These are phyloP conservation scores for Paguma larvata DNA, from an alignment of 2,797 vertebrate genomes.

Conservation along the genomic window DNA sequence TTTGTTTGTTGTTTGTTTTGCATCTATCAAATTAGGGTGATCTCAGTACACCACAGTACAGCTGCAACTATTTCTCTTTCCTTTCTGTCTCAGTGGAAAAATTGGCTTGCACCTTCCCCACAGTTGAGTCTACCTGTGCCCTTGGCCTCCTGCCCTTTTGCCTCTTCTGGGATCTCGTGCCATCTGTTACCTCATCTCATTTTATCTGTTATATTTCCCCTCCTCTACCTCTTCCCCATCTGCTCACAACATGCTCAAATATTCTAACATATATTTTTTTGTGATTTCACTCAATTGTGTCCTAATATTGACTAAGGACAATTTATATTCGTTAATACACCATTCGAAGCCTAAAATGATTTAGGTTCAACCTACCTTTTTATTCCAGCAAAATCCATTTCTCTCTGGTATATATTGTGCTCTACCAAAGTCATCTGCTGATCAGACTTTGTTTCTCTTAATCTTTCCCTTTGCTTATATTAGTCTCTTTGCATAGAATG, in stretches of 20 bases:
- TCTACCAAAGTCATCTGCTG: neutral
- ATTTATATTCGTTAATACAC: neutral
- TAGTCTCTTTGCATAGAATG: neutral
- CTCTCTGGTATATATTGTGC: neutral
- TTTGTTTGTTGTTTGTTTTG: neutral
- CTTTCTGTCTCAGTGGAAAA: constrained; percentile 22
- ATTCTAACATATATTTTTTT: neutral
- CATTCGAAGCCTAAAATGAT: neutral
- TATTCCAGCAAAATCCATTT: neutral
- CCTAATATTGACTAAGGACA: neutral
- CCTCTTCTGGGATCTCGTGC: neutral
- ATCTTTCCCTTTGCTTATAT: neutral
- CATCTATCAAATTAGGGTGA: neutral
- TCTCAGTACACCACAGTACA: neutral
- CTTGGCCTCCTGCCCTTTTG: constrained; percentile 29
- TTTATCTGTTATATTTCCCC: constrained; percentile 8
- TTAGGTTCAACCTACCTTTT: neutral
- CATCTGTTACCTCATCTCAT: neutral
- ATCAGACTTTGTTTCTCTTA: neutral
- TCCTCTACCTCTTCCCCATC: constrained; percentile 23
- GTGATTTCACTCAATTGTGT: neutral
- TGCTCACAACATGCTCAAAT: constrained; percentile 46
- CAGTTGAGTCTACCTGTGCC: neutral
- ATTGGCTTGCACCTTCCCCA: neutral
- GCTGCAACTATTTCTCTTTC: neutral